Conservation (phyloP, 2,113 vertebrate genomes). For the Gavialis gangeticus region DNA sequence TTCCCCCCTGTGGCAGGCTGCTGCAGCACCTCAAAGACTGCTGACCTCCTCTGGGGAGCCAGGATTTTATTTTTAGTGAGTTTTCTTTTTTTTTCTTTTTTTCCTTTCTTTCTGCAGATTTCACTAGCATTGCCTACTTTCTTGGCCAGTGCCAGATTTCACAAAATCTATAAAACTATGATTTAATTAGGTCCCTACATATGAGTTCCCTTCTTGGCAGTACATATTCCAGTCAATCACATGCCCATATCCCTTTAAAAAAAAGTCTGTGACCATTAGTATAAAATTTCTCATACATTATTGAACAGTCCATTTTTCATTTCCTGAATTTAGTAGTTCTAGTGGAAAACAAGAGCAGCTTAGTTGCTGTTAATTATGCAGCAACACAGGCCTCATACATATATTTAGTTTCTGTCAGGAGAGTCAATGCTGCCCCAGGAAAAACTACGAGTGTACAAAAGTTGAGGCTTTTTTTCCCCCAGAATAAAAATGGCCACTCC, state of each 20-base stretch:
- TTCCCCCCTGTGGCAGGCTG: too few species aligned
- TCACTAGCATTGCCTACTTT: too few species aligned
- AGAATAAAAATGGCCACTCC: neutral
- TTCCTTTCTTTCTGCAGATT: too few species aligned
- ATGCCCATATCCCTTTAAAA: neutral
- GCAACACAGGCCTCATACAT: neutral
- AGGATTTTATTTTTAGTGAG: too few species aligned
- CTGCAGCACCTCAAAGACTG: too few species aligned
- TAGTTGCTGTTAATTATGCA: neutral
- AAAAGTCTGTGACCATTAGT: neutral
- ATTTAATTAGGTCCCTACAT: neutral
- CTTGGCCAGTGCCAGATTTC: too few species aligned
- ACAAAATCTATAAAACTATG: too few species aligned
- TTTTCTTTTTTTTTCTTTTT: too few species aligned
- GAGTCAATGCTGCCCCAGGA: neutral
- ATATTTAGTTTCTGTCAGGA: too few species aligned
- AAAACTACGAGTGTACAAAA: neutral
- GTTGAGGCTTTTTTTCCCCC: neutral
- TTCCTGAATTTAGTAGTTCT: neutral
- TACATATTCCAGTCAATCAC: rapidly evolving
- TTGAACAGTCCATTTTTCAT: neutral
- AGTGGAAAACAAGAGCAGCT: neutral
- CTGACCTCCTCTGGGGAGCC: too few species aligned
- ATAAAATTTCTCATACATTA: neutral
- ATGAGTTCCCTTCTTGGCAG: neutral